A percentile compares a stretch with the other conserved stretches of the same genome.
phyloP scores from a whole-genome alignment of 2,113 vertebrate species.

The Albula glossodonta region DNA sequence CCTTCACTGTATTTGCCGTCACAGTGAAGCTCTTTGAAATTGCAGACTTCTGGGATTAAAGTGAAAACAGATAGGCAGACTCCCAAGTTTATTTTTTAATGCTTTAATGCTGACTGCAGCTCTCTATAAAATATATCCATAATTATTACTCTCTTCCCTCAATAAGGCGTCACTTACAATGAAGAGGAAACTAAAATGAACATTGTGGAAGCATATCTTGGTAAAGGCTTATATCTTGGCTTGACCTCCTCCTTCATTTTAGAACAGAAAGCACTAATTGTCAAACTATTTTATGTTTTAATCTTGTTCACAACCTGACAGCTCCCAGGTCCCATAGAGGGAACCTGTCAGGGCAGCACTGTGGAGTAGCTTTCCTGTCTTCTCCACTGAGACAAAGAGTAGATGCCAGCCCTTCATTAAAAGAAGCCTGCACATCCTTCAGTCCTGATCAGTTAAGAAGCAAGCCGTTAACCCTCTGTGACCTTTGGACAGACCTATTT shows the following conservation, averaged over 20 bases:
- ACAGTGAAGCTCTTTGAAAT: not conserved
- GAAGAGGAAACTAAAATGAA: not conserved
- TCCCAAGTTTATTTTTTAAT: not conserved
- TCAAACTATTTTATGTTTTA: not conserved
- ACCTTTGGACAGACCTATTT: not conserved
- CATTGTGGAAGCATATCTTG: too few relatives aligned
- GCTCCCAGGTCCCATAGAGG: not conserved
- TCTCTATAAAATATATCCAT: not conserved
- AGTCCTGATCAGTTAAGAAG: not conserved
- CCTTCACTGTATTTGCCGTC: not conserved
- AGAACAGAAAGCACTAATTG: conserved; percentile 1
- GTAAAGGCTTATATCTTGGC: not conserved
- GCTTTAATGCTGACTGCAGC: not conserved
- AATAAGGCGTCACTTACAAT: not conserved
- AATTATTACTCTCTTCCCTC: too few relatives aligned
- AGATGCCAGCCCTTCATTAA: not conserved
- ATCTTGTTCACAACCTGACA: not conserved
- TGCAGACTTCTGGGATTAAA: not conserved
- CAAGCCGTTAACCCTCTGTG: conserved; percentile 14
- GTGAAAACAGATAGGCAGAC: too few relatives aligned
- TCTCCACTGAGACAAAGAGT: not conserved
- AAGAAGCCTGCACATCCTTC: not conserved
- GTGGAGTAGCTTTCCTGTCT: not conserved
- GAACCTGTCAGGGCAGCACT: not conserved
- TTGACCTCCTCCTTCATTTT: not conserved